Conservation (phyloP, 2,888 invertebrate species). For the Drosophila incognita region DNA sequence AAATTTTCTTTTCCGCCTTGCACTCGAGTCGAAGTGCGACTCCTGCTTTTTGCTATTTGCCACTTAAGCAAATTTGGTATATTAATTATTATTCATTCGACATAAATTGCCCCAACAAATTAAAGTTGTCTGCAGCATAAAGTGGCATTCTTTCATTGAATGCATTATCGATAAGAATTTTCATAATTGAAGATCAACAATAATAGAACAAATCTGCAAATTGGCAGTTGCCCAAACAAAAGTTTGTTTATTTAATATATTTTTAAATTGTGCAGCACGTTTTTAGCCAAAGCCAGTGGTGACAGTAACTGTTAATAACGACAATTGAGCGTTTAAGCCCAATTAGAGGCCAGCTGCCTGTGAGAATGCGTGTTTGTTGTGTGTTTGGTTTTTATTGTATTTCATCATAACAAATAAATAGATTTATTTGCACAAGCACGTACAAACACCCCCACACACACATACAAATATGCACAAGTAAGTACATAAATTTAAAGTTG, state of each 20-base stretch:
- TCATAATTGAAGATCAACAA: background rate
- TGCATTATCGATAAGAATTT: background rate
- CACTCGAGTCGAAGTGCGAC: background rate
- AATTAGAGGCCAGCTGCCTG: background rate
- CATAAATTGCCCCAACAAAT: background rate
- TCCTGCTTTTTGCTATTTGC: background rate
- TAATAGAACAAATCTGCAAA: background rate
- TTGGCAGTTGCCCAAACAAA: background rate
- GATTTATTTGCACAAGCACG: background rate
- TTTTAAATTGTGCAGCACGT: background rate
- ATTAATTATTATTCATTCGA: background rate
- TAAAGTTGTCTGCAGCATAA: background rate
- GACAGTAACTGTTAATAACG: background rate
- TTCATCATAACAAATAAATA: background rate
- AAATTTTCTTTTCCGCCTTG: background rate
- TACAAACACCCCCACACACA: background rate
- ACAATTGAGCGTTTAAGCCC: background rate
- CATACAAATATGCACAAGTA: background rate
- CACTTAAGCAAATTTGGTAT: background rate
- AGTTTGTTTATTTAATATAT: background rate
- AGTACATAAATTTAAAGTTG: background rate
- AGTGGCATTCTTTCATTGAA: background rate
- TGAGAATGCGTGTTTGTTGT: background rate
- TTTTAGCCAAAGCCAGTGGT: background rate
- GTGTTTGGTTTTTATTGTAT: background rate